Conservation (phyloP, 1,140 invertebrate genomes). For the Helicoverpa armigera region DNA sequence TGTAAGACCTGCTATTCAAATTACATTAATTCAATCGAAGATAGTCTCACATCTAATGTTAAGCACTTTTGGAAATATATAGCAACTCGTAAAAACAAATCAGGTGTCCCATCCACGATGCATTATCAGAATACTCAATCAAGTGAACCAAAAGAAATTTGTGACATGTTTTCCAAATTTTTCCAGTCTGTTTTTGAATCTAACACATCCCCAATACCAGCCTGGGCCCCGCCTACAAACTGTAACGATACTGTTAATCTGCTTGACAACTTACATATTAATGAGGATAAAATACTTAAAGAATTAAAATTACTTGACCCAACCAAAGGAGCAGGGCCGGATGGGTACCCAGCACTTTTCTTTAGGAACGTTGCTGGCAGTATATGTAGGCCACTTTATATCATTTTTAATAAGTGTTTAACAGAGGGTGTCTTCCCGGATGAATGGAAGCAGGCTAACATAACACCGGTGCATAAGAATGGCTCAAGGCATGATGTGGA, state of each 20-base stretch:
- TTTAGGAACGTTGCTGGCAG: not conserved
- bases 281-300: not conserved
- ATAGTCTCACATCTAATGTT: not conserved
- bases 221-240: too few species aligned
- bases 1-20: slow-evolving; percentile 1
- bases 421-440: not conserved
- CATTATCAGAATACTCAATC: not conserved
- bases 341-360: not conserved
- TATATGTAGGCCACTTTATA: not conserved
- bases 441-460: not conserved
- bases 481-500: not conserved
- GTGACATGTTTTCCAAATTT: not conserved
- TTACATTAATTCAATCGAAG: not conserved
- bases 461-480: not conserved
- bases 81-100: not conserved
- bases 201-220: too few species aligned
- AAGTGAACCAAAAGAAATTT: not conserved
- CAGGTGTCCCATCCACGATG: not conserved
- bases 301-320: not conserved
- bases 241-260: too few species aligned
- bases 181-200: not conserved
- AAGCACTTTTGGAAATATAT: not conserved
- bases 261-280: not conserved
- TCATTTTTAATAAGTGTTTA: not conserved
- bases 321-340: not conserved